phyloP scores from a whole-genome alignment of 2,113 vertebrate species.

The Sander vitreus region DNA sequence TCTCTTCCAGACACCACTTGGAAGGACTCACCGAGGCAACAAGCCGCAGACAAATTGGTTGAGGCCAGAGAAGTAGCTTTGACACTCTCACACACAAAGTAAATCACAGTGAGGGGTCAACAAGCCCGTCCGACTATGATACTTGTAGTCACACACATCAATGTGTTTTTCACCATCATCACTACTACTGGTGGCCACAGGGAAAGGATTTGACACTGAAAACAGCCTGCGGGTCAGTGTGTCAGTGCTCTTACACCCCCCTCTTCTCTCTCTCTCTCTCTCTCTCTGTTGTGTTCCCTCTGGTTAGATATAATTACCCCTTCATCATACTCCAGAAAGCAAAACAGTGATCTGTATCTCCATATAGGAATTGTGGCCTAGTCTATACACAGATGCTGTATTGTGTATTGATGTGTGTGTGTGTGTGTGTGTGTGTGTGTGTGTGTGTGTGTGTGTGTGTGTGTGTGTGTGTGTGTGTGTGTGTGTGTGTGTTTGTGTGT shows the following conservation, averaged over 20 bases:
- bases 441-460: neutral
- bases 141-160: slow-evolving; percentile 35
- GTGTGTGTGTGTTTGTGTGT: neutral
- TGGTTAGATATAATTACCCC: slow-evolving; percentile 69
- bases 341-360: slow-evolving; percentile 77
- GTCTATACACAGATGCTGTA: slow-evolving; percentile 72
- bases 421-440: slow-evolving; percentile 12
- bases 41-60: slow-evolving; percentile 44
- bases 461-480: slow-evolving; percentile 22
- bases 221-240: slow-evolving; percentile 12
- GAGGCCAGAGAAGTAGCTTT: slow-evolving; percentile 18
- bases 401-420: slow-evolving; percentile 30
- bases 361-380: slow-evolving; percentile 67
- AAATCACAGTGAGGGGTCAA: slow-evolving; percentile 44
- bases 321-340: slow-evolving; percentile 69
- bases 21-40: slow-evolving; percentile 19
- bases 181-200: neutral
- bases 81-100: slow-evolving; percentile 22
- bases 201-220: slow-evolving; percentile 27
- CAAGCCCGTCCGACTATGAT: neutral
- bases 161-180: neutral
- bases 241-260: neutral
- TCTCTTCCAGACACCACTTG: slow-evolving; percentile 34
- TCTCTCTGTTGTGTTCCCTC: slow-evolving; percentile 44
- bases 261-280: neutral